phyloP scores from a whole-genome alignment of 1,140 invertebrate species.

The Prorops nasuta region DNA sequence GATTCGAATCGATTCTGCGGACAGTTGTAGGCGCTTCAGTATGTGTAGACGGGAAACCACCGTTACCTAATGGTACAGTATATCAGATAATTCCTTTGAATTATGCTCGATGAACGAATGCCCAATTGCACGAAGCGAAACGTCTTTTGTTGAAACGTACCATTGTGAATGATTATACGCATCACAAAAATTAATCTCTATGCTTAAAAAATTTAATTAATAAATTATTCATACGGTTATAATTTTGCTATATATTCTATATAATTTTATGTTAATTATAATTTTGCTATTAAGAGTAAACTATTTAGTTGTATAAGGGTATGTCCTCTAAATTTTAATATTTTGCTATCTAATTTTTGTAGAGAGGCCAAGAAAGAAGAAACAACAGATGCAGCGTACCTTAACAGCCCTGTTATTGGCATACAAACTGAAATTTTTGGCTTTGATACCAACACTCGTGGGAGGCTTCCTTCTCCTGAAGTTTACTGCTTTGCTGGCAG shows the following conservation, averaged over 20 bases:
- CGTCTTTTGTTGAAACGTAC: too few relatives aligned
- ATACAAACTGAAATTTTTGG: constrained; percentile 80
- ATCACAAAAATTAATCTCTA: too few relatives aligned
- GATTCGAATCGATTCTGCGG: neutral
- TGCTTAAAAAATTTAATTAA: too few relatives aligned
- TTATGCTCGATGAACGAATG: neutral
- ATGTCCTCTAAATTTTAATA: neutral
- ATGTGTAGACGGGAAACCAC: neutral
- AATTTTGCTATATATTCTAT: too few relatives aligned
- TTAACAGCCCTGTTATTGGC: constrained; percentile 73
- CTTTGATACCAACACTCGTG: constrained; percentile 72
- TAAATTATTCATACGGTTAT: too few relatives aligned
- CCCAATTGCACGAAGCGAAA: too few relatives aligned
- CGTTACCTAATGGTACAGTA: neutral
- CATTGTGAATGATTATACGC: too few relatives aligned
- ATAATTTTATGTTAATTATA: too few relatives aligned
- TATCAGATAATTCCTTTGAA: neutral
- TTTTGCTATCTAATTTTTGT: constrained; percentile 13
- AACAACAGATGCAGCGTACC: constrained; percentile 64
- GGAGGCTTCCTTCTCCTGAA: constrained; percentile 71
- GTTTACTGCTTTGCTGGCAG: constrained; percentile 73
- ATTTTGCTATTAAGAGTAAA: too few relatives aligned
- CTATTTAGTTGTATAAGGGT: too few relatives aligned
- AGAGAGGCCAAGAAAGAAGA: constrained; percentile 54
- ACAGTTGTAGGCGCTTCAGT: too few relatives aligned